Base-by-base conservation (phyloP, 2,797 vertebrate genomes). In the Triplophysa yarkandensis region DNA sequence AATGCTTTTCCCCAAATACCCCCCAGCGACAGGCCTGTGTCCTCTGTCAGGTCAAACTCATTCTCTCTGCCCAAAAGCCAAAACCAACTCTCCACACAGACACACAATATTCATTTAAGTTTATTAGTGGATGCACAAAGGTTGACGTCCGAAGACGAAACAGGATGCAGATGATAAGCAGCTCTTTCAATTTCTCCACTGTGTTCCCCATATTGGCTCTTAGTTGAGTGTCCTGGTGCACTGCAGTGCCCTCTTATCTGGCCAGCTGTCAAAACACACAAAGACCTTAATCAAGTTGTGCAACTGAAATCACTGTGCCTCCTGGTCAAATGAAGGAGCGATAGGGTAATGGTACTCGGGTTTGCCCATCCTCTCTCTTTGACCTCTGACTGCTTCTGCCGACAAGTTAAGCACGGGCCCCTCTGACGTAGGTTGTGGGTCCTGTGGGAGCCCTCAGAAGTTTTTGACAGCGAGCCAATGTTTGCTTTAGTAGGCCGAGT, bases 391-490 rank as follows among this genome's bases (percentile, higher is more conserved):
- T 67, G 4, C 43, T 68, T 71, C 32, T 70, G 64, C 46, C 14
- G 41, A 54, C 55, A 76, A 76, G 71, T 83, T 68, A 79, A 58
- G 71, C 77, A 82, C 48, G 68, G 76, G 66, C 34, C 61, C 71
- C 58, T 80, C 57, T 85, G 82, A 82, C 80, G 71, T 82, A 81
- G 62, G 69, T 80, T 75, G 46, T 32, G 44, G 66, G 52, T 64
- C 81, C 78, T 70, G n/a, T 63, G 81, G 76, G 80, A 81, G 76
- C 55, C 65, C 71, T 77, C 43, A 55, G 60, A 72, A 70, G 68
- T 78, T 80, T 75, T 83, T 84, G 80, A 76, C 77, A 46, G 25
- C 8, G 62, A 79, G 81, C 81, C 83, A 84, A 64, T 81, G 74
- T 82, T 83, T 80, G 72, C 68, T 82, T 84, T 77, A 77, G 75